A percentile compares a stretch with the other conserved stretches of the same genome.
phyloP scores from a whole-genome alignment of 1,140 invertebrate genomes.

The Diprion similis region DNA sequence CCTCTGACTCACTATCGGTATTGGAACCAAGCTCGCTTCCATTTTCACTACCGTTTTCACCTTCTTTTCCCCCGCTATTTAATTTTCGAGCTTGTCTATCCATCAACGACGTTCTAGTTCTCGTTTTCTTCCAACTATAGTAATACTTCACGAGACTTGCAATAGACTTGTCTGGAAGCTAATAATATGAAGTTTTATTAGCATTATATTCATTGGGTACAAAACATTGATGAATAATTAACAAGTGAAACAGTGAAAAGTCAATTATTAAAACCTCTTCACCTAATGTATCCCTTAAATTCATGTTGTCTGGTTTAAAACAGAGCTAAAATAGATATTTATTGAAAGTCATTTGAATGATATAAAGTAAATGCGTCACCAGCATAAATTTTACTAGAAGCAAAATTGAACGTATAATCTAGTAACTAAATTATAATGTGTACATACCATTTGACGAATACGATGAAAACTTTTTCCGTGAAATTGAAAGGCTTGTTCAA shows the following conservation, averaged over 20 bases:
- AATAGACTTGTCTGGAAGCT: conserved; percentile 96
- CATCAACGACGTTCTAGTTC: conserved; percentile 91
- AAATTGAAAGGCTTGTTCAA: conserved; percentile 98
- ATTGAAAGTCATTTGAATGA: too few species aligned
- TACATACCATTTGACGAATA: conserved; percentile 93
- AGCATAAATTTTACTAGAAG: too few species aligned
- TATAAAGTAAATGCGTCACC: too few species aligned
- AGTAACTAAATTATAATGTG: neutral
- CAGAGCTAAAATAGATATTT: too few species aligned
- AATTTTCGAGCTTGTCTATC: conserved; percentile 84
- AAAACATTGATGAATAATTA: neutral
- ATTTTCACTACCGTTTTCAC: conserved; percentile 78
- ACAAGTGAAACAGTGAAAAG: neutral
- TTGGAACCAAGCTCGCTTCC: conserved; percentile 78
- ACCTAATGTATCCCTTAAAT: neutral
- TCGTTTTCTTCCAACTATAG: conserved; percentile 97
- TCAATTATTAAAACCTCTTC: conserved; percentile 16
- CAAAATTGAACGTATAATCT: too few species aligned
- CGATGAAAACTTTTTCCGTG: conserved; percentile 98
- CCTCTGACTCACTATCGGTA: conserved; percentile 86
- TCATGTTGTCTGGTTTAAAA: too few species aligned
- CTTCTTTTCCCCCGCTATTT: conserved; percentile 63
- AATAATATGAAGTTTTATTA: conserved; percentile 37
- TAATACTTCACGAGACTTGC: conserved; percentile 97
- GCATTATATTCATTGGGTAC: too few species aligned